phyloP scores from a whole-genome alignment of 2,113 vertebrate genomes.

The Cheilinus undulatus region DNA sequence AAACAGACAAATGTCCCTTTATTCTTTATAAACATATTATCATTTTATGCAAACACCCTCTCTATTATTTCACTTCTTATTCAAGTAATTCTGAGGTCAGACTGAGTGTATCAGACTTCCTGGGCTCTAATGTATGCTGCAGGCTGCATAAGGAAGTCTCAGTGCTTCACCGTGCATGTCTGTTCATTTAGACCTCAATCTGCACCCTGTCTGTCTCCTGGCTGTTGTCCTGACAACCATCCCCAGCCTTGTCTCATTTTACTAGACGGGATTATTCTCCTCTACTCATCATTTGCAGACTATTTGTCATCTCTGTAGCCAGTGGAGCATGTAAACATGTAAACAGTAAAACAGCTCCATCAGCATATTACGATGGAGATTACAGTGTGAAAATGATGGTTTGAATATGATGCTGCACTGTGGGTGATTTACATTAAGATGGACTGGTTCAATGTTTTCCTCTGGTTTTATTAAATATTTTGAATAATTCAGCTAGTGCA shows the following conservation, averaged over 20 bases:
- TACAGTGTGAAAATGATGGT: background rate
- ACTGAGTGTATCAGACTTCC: constrained; percentile 40
- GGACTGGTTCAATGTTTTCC: background rate
- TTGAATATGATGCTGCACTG: background rate
- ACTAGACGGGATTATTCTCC: constrained; percentile 37
- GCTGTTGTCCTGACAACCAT: constrained; percentile 69
- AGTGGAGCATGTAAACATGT: constrained; percentile 37
- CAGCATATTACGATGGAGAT: constrained; percentile 31
- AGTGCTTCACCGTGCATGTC: constrained; percentile 50
- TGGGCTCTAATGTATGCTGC: constrained; percentile 27
- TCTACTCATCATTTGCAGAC: constrained; percentile 24
- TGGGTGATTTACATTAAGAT: constrained; percentile 27
- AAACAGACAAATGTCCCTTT: too few species aligned
- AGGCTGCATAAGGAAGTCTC: constrained; percentile 32
- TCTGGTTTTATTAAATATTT: constrained; percentile 7
- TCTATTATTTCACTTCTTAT: constrained; percentile 4
- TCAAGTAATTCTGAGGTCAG: constrained; percentile 1
- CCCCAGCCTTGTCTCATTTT: constrained; percentile 33
- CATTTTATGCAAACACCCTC: background rate
- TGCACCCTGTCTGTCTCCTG: constrained; percentile 52
- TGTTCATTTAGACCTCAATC: constrained; percentile 67
- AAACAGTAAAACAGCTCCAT: constrained; percentile 44
- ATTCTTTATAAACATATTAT: too few species aligned
- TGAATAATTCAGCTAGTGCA: background rate
- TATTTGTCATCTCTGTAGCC: constrained; percentile 45